Evolutionary conservation across 1,140 invertebrate genomes (phyloP).

Genomic region (Trichonephila clavipes): DNA sequence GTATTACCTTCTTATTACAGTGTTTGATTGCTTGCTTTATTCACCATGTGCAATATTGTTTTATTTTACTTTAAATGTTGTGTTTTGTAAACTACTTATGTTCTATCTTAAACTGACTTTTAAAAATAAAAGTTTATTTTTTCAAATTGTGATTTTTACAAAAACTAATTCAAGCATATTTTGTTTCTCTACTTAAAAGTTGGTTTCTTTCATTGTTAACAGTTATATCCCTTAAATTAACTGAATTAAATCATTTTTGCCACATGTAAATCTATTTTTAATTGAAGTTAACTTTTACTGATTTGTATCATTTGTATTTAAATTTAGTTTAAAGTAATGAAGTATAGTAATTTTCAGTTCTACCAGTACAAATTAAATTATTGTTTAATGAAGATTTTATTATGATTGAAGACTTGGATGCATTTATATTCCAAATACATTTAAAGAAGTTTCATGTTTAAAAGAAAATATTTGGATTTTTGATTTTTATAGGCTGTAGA

Average conservation of each 20-base stretch:
- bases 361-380: background rate
- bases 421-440: background rate
- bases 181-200: background rate
- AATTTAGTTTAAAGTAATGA: background rate
- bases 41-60: constrained; percentile 4
- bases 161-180: background rate
- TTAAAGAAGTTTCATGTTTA: background rate
- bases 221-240: too few species aligned
- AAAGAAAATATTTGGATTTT: background rate
- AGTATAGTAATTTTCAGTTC: background rate
- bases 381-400: background rate
- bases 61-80: background rate
- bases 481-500: background rate
- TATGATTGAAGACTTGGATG: background rate
- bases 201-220: too few species aligned
- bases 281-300: too few species aligned
- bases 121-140: background rate
- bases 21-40: background rate
- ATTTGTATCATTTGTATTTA: background rate
- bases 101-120: background rate
- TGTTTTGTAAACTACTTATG: background rate
- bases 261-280: too few species aligned
- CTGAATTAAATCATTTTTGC: too few species aligned
- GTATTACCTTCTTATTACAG: background rate
- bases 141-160: background rate